Base-by-base conservation (phyloP, 2,113 vertebrate species). In the Arothron firmamentum region DNA sequence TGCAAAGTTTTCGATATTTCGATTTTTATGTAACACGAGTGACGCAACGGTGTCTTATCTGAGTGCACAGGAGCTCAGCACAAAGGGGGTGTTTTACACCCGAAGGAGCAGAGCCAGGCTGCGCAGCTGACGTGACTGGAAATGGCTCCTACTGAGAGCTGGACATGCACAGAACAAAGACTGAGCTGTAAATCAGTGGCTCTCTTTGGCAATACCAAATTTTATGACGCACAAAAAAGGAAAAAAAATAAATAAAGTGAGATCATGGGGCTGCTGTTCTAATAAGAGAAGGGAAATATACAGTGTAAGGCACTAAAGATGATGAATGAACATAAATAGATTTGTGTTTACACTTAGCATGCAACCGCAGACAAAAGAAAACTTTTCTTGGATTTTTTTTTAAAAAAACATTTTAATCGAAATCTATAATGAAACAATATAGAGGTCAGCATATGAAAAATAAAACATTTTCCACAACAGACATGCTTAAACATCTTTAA, bases 1-100 rank as follows among this genome's bases (percentile, higher is more conserved):
- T 10, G 20, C 10, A 38, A 38, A 15, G 12, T 65, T 76, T 60
- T 41, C 52, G 56, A 62, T 28, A 41, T 50, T 56, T 25, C 41
- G 41, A 59, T 2, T 67, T 62, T 79, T 9, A 1, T 65, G 34
- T 41, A 56, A 23, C 47, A 8, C 38, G 13, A 1, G 6, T 86
- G 77, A 88, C 74, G 68, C 67, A 72, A 49, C 17, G 13, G 16
- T 38, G n/a, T 56, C 62, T 90, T 90, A 90, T 90, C 88, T 85
- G 45, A 2, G 60, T 56, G 64, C 53, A 64, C 86, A 90, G 82
- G 51, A 42, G 68, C 57, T 56, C 51, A 38, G 73, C 60, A 80
- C 69, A 75, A 88, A 85, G 79, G 84, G 25, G 51, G n/a, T 38
- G 69, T 56, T 85, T 80, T 78, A 82, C 70, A 52, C 25, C 43